Evolutionary conservation across 1,140 invertebrate genomes (phyloP).

Genomic region (Ceratina calcarata): DNA sequence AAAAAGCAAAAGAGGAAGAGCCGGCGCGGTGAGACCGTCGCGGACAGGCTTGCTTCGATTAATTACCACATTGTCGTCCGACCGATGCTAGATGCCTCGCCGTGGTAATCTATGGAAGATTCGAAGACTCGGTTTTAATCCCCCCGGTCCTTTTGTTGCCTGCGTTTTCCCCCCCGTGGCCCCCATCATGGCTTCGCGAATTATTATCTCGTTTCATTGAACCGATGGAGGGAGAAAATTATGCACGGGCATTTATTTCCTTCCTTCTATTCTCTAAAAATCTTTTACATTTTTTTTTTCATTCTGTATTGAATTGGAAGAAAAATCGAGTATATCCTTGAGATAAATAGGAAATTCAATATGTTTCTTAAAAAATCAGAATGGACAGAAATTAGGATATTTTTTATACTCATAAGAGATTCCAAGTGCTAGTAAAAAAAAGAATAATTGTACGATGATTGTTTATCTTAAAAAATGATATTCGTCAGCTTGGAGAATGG

Average conservation of each 20-base stretch:
- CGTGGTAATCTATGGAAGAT: slow-evolving; percentile 71
- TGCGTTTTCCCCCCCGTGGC: too few species aligned
- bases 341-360: too few species aligned
- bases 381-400: too few species aligned
- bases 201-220: slow-evolving; percentile 37
- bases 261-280: too few species aligned
- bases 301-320: too few species aligned
- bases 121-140: slow-evolving; percentile 72
- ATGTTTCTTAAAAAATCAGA: too few species aligned
- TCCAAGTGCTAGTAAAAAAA: too few species aligned
- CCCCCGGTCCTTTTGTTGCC: slow-evolving; percentile 60
- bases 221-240: slow-evolving; percentile 5
- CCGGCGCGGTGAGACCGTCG: slow-evolving; percentile 60
- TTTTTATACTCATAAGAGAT: too few species aligned
- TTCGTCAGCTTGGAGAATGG: neutral
- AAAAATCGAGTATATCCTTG: too few species aligned
- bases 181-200: slow-evolving; percentile 1
- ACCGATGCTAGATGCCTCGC: slow-evolving; percentile 73
- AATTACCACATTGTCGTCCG: slow-evolving; percentile 80
- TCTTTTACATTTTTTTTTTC: neutral
- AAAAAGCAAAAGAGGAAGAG: slow-evolving; percentile 69
- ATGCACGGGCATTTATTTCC: neutral
- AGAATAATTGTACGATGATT: too few species aligned
- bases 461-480: neutral
- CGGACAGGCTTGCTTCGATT: slow-evolving; percentile 76